Evolutionary conservation across 2,888 invertebrate species (phyloP), one percentile per base, ranked within the genome.

Genomic region (Physocephala rufipes): DNA sequence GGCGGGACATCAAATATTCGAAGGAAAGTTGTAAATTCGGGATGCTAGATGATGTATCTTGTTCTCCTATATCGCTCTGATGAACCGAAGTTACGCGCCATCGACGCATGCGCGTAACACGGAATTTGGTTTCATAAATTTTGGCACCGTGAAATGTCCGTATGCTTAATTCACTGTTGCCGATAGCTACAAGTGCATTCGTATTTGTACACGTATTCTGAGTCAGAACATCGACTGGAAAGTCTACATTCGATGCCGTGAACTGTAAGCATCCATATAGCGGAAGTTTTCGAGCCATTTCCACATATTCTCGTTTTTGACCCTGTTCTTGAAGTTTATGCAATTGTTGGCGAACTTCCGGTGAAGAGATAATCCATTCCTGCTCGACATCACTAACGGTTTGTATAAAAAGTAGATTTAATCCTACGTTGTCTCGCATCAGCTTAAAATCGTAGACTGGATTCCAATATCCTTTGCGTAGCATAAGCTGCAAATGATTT

Each of bases 401-500:
- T 89, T 97, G 96, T 73, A 93, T 89, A 84, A 95, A 97, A 7
- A 97, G 87, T 71, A 97, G 88, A 86, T 96, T 95, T 80, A 95
- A 87, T 5, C 95, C 93, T 55, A 95, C 91, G 72, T 91, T 90
- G 86, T 97, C 93, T 73, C 90, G 90, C 88, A 95, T 90, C 75
- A 97, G 87, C 82, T 94, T 92, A 73, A 91, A 88, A 87, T 97
- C 97, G 86, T 92, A 93, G 70, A 89, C 89, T 30, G 90, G 88
- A 84, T 97, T 95, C 97, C 97, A 97, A 84, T 94, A 96, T 87
- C 95, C 93, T 88, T 95, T 97, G 79, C 95, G 90, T 76, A 97
- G 88, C 76, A 96, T 91, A 85, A 98, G 91, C 87, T 92, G 92
- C 83, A 91, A 90, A 76, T 91, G 91, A 74, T 91, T 90, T 72